Conservation (phyloP, 2,797 vertebrate species). For the Leptodactylus fallax region DNA sequence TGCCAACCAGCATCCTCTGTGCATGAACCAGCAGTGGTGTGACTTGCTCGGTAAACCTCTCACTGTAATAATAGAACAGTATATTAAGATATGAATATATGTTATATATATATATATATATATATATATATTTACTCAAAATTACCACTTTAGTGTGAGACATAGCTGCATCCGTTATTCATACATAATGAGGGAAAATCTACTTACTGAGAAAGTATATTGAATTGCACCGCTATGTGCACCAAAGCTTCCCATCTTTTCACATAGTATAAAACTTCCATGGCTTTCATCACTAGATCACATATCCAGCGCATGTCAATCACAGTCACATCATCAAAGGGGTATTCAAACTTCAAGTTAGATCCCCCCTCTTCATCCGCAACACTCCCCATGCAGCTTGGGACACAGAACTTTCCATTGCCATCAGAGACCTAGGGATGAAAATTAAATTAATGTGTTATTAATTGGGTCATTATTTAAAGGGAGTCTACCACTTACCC, state of each 20-base stretch:
- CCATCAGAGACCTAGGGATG: constrained; percentile 75
- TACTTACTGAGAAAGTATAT: constrained; percentile 83
- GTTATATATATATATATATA: background rate
- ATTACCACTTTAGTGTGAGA: background rate
- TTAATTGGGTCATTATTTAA: background rate
- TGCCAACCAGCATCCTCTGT: constrained; percentile 86
- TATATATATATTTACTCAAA: background rate
- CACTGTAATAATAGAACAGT: constrained; percentile 75
- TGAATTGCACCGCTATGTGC: constrained; percentile 88
- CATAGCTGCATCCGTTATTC: background rate
- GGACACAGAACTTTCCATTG: constrained; percentile 80
- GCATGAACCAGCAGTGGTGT: constrained; percentile 87
- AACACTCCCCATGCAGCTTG: constrained; percentile 78
- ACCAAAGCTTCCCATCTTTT: constrained; percentile 89
- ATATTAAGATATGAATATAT: background rate
- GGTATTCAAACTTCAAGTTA: constrained; percentile 79
- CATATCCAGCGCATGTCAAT: constrained; percentile 86
- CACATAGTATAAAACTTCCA: constrained; percentile 84
- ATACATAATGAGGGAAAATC: background rate
- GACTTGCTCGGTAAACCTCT: constrained; percentile 83
- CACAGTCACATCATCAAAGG: constrained; percentile 82
- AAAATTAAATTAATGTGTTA: constrained; percentile 2
- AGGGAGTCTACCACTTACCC: too few species aligned
- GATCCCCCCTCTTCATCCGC: constrained; percentile 80
- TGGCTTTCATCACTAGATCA: constrained; percentile 82